Percentiles rank a stretch among this genome's conserved stretches.
Evolutionary conservation across 2,888 invertebrate genomes (phyloP).

Genomic region (Pycnomerus fuliginosus): DNA sequence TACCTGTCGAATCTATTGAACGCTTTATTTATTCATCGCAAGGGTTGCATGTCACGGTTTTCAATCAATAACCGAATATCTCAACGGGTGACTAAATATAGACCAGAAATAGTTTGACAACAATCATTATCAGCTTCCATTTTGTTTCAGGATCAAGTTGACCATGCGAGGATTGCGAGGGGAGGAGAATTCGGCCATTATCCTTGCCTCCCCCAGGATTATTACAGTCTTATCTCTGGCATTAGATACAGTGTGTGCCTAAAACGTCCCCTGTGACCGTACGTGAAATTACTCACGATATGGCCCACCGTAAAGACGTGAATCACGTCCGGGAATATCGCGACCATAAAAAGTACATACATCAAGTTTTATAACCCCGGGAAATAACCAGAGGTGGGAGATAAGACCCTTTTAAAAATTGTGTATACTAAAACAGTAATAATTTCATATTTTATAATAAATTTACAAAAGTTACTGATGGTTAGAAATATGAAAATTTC

Average conservation of each 20-base stretch:
- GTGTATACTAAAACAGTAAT: too few relatives aligned
- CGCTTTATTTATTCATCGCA: slow-evolving; percentile 23
- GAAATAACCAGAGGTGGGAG: slow-evolving; percentile 9
- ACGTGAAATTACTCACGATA: slow-evolving; percentile 25
- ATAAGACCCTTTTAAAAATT: too few relatives aligned
- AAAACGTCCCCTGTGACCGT: slow-evolving; percentile 30
- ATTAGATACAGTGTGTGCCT: slow-evolving; percentile 28
- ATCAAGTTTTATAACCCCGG: slow-evolving; percentile 20
- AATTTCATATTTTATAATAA: too few relatives aligned
- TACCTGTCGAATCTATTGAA: slow-evolving; percentile 22
- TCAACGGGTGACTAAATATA: slow-evolving; percentile 40
- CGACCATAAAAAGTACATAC: slow-evolving; percentile 21
- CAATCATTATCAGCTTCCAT: slow-evolving; percentile 20
- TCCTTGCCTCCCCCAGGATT: slow-evolving; percentile 24
- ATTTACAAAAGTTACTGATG: too few relatives aligned
- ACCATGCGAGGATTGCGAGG: slow-evolving; percentile 22
- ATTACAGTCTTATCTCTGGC: slow-evolving; percentile 27
- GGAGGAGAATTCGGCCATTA: slow-evolving; percentile 25
- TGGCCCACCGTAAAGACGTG: slow-evolving; percentile 20
- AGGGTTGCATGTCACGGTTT: slow-evolving; percentile 23
- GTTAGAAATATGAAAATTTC: too few relatives aligned
- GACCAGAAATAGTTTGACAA: too few relatives aligned
- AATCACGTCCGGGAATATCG: slow-evolving; percentile 22
- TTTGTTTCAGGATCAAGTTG: slow-evolving; percentile 26
- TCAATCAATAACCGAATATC: slow-evolving; percentile 36